phyloP scores from a whole-genome alignment of 2,797 vertebrate genomes.

The Galaxias olidus region DNA sequence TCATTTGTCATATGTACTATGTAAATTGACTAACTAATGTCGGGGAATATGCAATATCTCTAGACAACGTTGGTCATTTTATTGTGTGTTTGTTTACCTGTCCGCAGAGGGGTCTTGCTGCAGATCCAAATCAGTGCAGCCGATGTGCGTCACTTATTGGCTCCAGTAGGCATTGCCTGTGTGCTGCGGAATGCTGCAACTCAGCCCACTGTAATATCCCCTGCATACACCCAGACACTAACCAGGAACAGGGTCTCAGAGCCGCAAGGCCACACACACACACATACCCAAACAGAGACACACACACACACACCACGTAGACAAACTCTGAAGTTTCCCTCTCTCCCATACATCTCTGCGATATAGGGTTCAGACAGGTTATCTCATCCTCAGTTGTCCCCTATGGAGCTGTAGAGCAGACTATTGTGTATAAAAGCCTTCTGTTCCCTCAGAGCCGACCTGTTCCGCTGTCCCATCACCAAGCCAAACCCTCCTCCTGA shows the following conservation, averaged over 20 bases:
- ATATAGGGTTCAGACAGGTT: neutral
- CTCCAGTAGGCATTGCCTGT: slow-evolving; percentile 16
- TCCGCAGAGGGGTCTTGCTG: neutral
- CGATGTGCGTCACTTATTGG: slow-evolving; percentile 18
- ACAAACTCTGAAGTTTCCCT: neutral
- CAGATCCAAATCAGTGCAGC: neutral
- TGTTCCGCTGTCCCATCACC: slow-evolving; percentile 6
- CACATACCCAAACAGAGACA: neutral
- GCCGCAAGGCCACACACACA: neutral
- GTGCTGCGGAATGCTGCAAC: slow-evolving; percentile 22
- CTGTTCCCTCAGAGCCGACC: slow-evolving; percentile 5
- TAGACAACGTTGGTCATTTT: neutral
- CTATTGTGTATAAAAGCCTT: neutral
- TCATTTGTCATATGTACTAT: no score
- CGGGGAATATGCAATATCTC: neutral
- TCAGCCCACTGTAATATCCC: slow-evolving; percentile 8
- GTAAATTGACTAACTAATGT: neutral
- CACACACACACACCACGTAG: slow-evolving; percentile 1
- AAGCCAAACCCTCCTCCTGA: slow-evolving; percentile 5
- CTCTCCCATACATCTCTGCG: no score
- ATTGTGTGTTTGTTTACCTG: neutral
- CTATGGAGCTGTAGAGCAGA: neutral
- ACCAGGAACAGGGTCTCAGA: neutral
- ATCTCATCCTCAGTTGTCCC: neutral
- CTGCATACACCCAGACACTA: slow-evolving; percentile 9